Conservation (phyloP, 2,113 vertebrate genomes). For the Redunca redunca region DNA sequence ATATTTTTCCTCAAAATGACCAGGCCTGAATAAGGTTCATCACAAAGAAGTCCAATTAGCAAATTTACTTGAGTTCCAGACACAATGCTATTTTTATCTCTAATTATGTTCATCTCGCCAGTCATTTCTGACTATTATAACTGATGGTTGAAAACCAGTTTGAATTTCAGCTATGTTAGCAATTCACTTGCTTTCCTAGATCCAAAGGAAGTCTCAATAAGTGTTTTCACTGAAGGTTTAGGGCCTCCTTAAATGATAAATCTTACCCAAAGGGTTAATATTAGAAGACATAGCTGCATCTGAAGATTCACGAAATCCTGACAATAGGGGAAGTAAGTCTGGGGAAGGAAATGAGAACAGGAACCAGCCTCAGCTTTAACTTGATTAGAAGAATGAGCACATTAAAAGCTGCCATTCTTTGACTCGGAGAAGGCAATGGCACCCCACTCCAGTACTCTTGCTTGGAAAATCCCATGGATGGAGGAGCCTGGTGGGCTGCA, state of each 20-base stretch:
- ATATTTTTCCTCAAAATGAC: not conserved
- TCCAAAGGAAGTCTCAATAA: not conserved
- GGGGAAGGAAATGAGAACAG: not conserved
- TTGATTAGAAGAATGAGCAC: not conserved
- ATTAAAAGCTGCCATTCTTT: not conserved
- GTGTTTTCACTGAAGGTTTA: not conserved
- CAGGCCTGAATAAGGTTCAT: not conserved
- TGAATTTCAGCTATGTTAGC: slow-evolving; percentile 12
- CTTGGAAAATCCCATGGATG: too few relatives aligned
- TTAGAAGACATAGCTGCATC: not conserved
- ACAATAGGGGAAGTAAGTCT: not conserved
- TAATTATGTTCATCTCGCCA: not conserved
- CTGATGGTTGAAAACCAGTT: not conserved
- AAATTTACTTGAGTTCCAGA: not conserved
- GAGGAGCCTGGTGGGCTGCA: too few relatives aligned
- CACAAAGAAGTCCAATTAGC: not conserved
- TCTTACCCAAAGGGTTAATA: not conserved
- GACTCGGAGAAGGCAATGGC: not conserved
- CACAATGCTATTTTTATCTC: not conserved
- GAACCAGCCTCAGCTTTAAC: not conserved
- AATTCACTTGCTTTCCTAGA: not conserved
- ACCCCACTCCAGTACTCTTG: too few relatives aligned
- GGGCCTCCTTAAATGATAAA: not conserved
- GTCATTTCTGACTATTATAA: not conserved
- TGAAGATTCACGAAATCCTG: not conserved